Evolutionary conservation across 2,888 invertebrate genomes (phyloP).

Genomic region (Phragmatobia fuliginosa): DNA sequence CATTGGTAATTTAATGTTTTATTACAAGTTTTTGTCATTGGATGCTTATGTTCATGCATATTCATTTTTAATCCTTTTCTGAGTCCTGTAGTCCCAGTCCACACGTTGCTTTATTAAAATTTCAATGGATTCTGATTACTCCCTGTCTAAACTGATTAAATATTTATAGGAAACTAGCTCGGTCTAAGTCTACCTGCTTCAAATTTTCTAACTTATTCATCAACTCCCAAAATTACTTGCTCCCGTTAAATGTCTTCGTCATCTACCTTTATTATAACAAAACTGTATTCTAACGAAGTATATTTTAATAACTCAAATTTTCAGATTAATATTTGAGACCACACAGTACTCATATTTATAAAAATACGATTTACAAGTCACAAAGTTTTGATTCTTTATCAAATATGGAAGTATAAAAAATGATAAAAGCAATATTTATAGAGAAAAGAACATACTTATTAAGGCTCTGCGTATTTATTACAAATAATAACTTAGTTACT

Average conservation of each 20-base stretch:
- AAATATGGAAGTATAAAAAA: too few species aligned
- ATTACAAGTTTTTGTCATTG: conserved; percentile 58
- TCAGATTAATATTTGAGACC: neutral
- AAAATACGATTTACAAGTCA: neutral
- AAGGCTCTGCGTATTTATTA: too few species aligned
- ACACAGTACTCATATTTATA: neutral
- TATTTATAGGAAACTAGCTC: neutral
- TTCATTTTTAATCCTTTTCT: conserved; percentile 51
- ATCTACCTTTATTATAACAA: neutral
- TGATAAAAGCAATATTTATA: neutral
- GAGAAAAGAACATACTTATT: neutral
- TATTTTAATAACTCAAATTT: neutral
- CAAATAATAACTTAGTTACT: neutral
- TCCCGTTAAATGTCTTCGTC: conserved; percentile 9
- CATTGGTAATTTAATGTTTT: conserved; percentile 57
- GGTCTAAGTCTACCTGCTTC: neutral
- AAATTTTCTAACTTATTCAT: neutral
- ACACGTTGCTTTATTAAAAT: neutral
- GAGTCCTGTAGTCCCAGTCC: conserved; percentile 2
- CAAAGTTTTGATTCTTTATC: neutral
- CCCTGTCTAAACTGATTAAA: neutral
- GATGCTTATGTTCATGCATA: conserved; percentile 61
- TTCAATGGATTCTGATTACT: neutral
- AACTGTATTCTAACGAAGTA: neutral
- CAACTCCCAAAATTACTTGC: neutral